phyloP scores from a whole-genome alignment of 2,797 vertebrate species.

The Ptychadena robeensis region DNA sequence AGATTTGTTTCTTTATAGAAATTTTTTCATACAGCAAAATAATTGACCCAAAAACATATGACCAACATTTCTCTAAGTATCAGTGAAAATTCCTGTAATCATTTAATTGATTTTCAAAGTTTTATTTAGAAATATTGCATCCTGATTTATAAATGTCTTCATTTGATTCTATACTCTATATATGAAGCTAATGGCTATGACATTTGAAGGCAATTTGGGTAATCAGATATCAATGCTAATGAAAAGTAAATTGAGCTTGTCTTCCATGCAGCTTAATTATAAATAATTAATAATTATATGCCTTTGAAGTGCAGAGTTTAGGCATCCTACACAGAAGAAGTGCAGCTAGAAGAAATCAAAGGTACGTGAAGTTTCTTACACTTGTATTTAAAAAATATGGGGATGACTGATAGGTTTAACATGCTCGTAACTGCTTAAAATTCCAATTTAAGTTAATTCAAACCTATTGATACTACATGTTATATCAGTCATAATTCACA shows the following conservation, averaged over 20 bases:
- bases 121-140: conserved; percentile 33
- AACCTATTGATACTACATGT: neutral
- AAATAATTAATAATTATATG: conserved; percentile 53
- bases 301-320: conserved; percentile 50
- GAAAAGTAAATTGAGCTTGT: conserved; percentile 58
- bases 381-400: neutral
- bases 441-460: neutral
- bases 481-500: neutral
- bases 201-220: conserved; percentile 57
- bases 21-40: neutral
- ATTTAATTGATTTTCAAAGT: conserved; percentile 26
- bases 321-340: conserved; percentile 46
- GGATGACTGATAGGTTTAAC: neutral
- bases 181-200: conserved; percentile 55
- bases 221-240: conserved; percentile 59
- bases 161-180: conserved; percentile 31
- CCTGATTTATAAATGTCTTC: conserved; percentile 3
- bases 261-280: conserved; percentile 53
- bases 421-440: neutral
- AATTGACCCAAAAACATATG: neutral
- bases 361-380: conserved; percentile 17
- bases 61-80: neutral
- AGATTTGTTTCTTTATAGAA: neutral
- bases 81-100: neutral
- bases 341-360: conserved; percentile 33